phyloP scores from a whole-genome alignment of 2,113 vertebrate genomes.

The Mobula hypostoma region DNA sequence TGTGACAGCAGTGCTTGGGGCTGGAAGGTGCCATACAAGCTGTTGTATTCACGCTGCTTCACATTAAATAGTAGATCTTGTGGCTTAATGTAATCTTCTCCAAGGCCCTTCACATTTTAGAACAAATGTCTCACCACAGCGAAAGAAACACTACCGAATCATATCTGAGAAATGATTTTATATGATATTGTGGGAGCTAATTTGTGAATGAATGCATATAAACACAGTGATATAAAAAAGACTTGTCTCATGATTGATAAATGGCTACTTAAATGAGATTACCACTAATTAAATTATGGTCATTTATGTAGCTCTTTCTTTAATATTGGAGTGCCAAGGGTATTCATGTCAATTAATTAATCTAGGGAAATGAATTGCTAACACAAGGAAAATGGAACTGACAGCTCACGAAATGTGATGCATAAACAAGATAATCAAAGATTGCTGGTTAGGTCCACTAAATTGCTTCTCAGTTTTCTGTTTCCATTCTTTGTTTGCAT shows the following conservation, averaged over 20 bases:
- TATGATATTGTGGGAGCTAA: background rate
- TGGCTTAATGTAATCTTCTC: background rate
- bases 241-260: background rate
- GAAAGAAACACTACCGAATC: background rate
- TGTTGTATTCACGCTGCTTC: background rate
- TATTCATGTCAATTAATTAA: constrained; percentile 10
- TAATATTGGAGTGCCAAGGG: background rate
- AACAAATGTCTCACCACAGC: background rate
- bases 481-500: background rate
- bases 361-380: background rate
- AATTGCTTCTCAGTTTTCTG: background rate
- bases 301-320: background rate
- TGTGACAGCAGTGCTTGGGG: background rate
- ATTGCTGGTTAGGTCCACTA: background rate
- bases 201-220: background rate
- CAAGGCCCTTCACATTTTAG: background rate
- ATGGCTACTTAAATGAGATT: constrained; percentile 15
- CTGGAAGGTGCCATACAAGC: constrained; percentile 7
- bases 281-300: background rate
- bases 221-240: background rate
- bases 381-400: background rate
- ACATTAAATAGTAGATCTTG: constrained; percentile 11
- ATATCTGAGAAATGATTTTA: background rate
- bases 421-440: background rate
- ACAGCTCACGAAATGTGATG: background rate